Conservation (phyloP, 2,113 vertebrate genomes). For the Mesocricetus auratus region DNA sequence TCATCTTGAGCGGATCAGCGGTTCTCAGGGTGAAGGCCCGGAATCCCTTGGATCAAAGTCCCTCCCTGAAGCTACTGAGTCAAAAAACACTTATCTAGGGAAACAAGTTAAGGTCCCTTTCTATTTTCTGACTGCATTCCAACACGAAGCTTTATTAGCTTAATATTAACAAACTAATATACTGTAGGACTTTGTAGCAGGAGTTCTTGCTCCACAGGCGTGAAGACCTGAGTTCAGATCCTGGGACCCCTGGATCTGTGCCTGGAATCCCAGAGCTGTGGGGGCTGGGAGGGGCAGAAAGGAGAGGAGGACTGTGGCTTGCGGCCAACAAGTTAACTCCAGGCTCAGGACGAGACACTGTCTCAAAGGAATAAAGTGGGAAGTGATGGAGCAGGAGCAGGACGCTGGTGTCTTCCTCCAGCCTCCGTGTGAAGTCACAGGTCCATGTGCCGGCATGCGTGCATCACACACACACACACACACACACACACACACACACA, state of each 20-base stretch:
- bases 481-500: neutral
- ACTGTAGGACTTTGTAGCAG: neutral
- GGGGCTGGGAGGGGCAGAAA: fast-evolving
- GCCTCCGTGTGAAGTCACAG: neutral
- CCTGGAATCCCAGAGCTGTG: neutral
- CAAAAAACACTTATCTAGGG: neutral
- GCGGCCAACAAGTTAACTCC: neutral
- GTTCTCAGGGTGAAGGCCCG: slow-evolving; percentile 2
- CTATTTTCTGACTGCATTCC: neutral
- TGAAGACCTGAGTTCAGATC: neutral
- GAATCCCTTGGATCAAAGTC: neutral
- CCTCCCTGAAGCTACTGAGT: neutral
- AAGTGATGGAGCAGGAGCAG: no score
- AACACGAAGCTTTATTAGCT: neutral
- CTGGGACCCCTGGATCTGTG: neutral
- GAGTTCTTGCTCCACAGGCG: neutral
- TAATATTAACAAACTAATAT: neutral
- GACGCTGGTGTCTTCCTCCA: neutral
- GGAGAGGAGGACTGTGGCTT: neutral
- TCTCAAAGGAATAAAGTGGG: neutral
- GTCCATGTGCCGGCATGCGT: neutral
- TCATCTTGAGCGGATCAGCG: neutral
- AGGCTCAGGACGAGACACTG: neutral
- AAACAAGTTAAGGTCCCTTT: neutral
- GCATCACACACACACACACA: neutral